Conservation (phyloP, 2,113 vertebrate species). For the Engraulis encrasicolus region DNA sequence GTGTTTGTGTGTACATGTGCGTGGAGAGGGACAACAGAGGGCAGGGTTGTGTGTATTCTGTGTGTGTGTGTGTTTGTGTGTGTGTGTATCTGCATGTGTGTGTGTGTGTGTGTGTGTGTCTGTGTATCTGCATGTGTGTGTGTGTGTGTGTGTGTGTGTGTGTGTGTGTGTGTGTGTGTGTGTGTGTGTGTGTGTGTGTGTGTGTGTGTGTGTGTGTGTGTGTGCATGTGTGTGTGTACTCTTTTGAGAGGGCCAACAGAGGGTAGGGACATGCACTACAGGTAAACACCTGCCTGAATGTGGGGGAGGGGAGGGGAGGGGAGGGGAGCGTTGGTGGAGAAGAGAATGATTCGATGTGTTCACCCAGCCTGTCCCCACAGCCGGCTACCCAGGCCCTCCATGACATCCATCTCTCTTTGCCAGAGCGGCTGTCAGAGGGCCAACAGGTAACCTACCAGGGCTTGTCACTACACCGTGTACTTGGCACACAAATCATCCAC, state of each 20-base stretch:
- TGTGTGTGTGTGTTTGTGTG: slow-evolving; percentile 71
- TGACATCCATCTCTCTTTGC: neutral
- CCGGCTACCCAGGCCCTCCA: too few species aligned
- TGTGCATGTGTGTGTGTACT: neutral
- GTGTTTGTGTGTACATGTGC: too few species aligned
- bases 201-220: neutral
- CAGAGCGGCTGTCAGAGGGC: neutral
- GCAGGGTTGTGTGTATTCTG: neutral
- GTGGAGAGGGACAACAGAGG: slow-evolving; percentile 17
- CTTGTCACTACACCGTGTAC: too few species aligned
- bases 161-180: too few species aligned
- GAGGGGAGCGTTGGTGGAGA: too few species aligned
- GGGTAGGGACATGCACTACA: slow-evolving; percentile 21
- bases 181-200: neutral
- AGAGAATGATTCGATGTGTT: slow-evolving; percentile 47
- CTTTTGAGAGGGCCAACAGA: slow-evolving; percentile 35
- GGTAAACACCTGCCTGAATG: slow-evolving; percentile 69
- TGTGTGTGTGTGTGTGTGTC: slow-evolving; percentile 3
- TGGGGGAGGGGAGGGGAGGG: slow-evolving; percentile 43
- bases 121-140: neutral
- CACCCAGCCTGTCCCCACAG: neutral
- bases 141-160: too few species aligned
- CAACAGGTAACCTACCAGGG: neutral
- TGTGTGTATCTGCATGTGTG: too few species aligned
- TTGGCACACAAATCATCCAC: too few species aligned